Evolutionary conservation across 2,888 invertebrate species (phyloP).

Genomic region (Xanthia togata): DNA sequence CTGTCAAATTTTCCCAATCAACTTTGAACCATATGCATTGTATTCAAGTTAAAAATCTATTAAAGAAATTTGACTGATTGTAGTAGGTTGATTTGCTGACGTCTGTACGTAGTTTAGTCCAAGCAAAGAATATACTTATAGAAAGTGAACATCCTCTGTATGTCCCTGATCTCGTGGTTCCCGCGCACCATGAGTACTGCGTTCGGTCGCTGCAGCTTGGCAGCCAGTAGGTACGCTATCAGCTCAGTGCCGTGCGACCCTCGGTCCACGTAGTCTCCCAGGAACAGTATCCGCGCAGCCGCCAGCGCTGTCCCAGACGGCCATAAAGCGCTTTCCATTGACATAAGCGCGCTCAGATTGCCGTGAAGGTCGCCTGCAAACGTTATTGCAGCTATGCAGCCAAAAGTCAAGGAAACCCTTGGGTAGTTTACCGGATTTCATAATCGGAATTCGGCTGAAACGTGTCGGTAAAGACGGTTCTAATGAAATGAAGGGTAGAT

Average conservation of each 20-base stretch:
- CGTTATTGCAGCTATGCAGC: background rate
- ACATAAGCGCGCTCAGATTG: constrained; percentile 92
- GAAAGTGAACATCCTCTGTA: constrained; percentile 94
- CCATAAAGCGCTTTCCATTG: constrained; percentile 93
- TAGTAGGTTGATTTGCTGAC: no score
- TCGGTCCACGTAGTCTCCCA: constrained; percentile 95
- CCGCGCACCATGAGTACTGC: constrained; percentile 92
- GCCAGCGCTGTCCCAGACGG: constrained; percentile 91
- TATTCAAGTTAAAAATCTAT: no score
- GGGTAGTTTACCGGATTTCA: background rate
- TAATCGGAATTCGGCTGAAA: background rate
- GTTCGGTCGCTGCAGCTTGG: constrained; percentile 92
- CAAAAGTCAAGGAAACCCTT: background rate
- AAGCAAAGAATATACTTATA: constrained; percentile 86
- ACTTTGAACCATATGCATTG: no score
- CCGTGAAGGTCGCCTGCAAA: constrained; percentile 93
- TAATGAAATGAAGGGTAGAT: background rate
- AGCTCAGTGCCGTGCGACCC: constrained; percentile 93
- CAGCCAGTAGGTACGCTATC: constrained; percentile 92
- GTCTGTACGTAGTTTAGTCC: background rate
- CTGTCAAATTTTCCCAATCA: no score
- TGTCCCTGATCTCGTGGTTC: constrained; percentile 94
- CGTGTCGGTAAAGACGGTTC: no score
- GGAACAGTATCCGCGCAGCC: constrained; percentile 92
- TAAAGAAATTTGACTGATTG: no score